Base-by-base conservation (phyloP, 2,888 invertebrate species). In the Oscheius sp. region DNA sequence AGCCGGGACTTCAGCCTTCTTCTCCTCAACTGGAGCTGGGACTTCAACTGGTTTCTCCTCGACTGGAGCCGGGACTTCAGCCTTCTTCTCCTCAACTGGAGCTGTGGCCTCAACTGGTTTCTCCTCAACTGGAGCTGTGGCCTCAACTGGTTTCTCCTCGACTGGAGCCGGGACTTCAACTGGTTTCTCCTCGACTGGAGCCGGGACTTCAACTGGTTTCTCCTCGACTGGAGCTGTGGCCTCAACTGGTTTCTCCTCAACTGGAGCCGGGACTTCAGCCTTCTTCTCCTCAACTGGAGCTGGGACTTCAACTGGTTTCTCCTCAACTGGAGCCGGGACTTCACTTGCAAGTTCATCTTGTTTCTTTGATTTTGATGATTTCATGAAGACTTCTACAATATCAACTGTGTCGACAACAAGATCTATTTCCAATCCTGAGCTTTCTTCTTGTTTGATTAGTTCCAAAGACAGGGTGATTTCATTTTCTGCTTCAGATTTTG, bases 391-490 rank as follows among this genome's bases (percentile, higher is more conserved):
- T 27, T 52, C 52, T 23, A 52, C 25, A 6, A 52, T 6, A n/a
- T 52, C 52, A 31, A 50, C 25, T 46, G 50, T 33, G 8, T 64
- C 64, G 15, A 64, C 33, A 31, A 64, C 39, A 15, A 64, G 50
- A 29, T 48, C 64, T 23, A 64, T 48, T 33, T 64, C 64, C 6
- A 64, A 29, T 33, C 50, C 64, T 17, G 64, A 64, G 6, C 15
- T 17, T 64, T 48, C 64, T 34, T 64, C 64, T 61, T 39, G 45
- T 17, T 45, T n/a, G 4, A 29, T 17, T 4, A 61, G 42, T 23
- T 52, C 52, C 25, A 52, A n/a, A 10, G 52, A 23, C 10, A 52
- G 25, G n/a, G 52, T 52, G 23, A 27, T n/a, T 52, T 52, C 52
- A n/a, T 52, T 6, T 45, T 12, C 10, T 25, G 5, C 25, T 20